A percentile compares a stretch with the other conserved stretches of the same genome.
Conservation (phyloP, 2,113 vertebrate genomes). For the Ophiodon elongatus region DNA sequence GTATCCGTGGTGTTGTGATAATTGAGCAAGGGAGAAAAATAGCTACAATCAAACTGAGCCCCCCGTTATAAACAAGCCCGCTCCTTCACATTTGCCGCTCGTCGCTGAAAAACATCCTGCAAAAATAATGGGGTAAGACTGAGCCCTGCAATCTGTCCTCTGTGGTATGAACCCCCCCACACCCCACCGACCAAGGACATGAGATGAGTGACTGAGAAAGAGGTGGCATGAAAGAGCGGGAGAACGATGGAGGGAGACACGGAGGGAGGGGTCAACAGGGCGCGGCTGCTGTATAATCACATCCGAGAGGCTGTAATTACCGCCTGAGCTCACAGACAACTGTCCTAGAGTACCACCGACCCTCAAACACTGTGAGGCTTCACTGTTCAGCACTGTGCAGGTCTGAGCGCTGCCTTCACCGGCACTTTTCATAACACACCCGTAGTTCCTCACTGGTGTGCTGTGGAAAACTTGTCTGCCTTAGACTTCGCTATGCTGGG, state of each 20-base stretch:
- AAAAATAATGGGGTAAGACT: conserved; percentile 61
- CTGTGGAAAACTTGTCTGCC: conserved; percentile 11
- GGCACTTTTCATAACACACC: conserved; percentile 18
- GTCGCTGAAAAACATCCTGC: conserved; percentile 54
- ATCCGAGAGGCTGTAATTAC: conserved; percentile 86
- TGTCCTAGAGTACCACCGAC: conserved; percentile 66
- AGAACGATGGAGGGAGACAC: conserved; percentile 60
- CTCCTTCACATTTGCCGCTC: conserved; percentile 50
- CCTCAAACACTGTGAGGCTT: conserved; percentile 39
- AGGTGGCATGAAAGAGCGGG: conserved; percentile 57
- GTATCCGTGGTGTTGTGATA: background rate
- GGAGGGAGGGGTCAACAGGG: conserved; percentile 79
- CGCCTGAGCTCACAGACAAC: conserved; percentile 80
- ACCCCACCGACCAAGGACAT: conserved; percentile 51
- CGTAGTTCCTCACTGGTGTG: background rate
- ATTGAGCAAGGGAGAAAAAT: conserved; percentile 17
- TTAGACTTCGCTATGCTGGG: background rate
- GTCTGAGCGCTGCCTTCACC: conserved; percentile 24
- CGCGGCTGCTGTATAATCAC: conserved; percentile 84
- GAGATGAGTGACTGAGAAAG: conserved; percentile 52
- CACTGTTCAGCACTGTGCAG: background rate
- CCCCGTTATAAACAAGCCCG: conserved; percentile 39
- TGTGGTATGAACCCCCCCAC: conserved; percentile 53
- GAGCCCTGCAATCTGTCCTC: conserved; percentile 65
- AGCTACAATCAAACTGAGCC: conserved; percentile 8